Evolutionary conservation across 1,140 invertebrate species (phyloP), one percentile per base, ranked within the genome.

Genomic region (Drosophila micromelanica): DNA sequence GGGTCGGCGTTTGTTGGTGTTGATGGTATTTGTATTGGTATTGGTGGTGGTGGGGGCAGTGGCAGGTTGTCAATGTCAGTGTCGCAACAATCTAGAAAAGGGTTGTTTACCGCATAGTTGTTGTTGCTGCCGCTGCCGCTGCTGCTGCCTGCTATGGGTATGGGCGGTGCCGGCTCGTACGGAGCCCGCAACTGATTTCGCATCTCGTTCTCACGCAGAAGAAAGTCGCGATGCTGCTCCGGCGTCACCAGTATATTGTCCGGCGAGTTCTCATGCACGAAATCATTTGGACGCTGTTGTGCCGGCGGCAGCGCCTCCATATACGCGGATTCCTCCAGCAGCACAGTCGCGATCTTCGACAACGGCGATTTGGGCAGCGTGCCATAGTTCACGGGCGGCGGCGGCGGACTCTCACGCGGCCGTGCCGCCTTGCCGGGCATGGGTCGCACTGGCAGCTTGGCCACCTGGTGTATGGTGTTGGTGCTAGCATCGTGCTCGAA

Each of bases 401-500:
- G 91, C 3, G 91, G 91, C 2, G 91, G 91, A 74, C 81, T 90
- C 48, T 82, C 91, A 5, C 71, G 80, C 8, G 63, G 91, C 30
- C 76, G 62, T 6, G 65, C 20, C 5, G 75, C 2, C 15, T 73
- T 78, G 30, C 32, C 52, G 5, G 17, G 17, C 27, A 27, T 27
- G 3, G 87, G 57, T 11, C 82, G 68, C 23, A 82, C 76, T 0
- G 87, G 87, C 37, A 92, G 12, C 38, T 86, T 91, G 30, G 77
- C 54, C 49, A 89, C 68, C 17, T 76, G 73, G 37, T 91, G 87
- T 40, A 92, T 91, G 15, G 86, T 89, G 27, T 92, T 92, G 15
- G 91, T 92, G 54, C 63, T 84, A 17, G 73, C 76, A 60, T 92
- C 90, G 59, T 92, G 91, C 52, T 91, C 91, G 62, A 91, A 92